Base-by-base conservation (phyloP, 2,113 vertebrate genomes). In the Prietella phreatophila region DNA sequence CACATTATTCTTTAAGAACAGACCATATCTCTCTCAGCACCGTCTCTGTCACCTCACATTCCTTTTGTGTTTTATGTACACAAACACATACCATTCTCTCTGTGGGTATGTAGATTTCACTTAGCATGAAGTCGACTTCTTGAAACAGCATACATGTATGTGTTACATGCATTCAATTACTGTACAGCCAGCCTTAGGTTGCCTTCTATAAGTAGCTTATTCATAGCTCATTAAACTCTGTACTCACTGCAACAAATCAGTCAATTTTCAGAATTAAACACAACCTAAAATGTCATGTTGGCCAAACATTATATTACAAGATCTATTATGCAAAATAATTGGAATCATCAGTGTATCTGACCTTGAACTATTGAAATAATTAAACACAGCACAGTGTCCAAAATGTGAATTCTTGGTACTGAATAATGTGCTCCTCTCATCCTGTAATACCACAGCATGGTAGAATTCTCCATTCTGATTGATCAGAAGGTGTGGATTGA, bases 1-100 rank as follows among this genome's bases (percentile, higher is more conserved):
- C 86, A 87, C 86, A 83, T 83, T 87, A 71, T 53, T 87, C 80
- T 83, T 83, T 87, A 86, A 83, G 86, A 87, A 87, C 81, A 75
- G 55, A 61, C 55, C 39, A 42, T 87, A 83, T 25, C 80, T 76
- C 33, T 63, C 42, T 36, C 47, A n/a, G 39, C 61, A 76, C 42
- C 0, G 6, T 87, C n/a, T 76, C 36, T 50, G 39, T 33, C 39
- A 63, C 27, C n/a, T 39, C 67, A 15, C 39, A 69, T 60, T 33
- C 86, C 55, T 73, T 33, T 87, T 19, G 42, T 73, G 55, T 53
- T 87, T 83, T 71, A 50, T 76, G 39, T 27, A 58, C 67, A 87
- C 81, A 86, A 47, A 86, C 56, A 61, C 33, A 15, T 50, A 83
- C 67, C 10, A 8, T 69, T 75, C 0, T 56, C 10, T 75, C 69